phyloP scores from a whole-genome alignment of 2,113 vertebrate genomes.

The Aptenodytes forsteri region DNA sequence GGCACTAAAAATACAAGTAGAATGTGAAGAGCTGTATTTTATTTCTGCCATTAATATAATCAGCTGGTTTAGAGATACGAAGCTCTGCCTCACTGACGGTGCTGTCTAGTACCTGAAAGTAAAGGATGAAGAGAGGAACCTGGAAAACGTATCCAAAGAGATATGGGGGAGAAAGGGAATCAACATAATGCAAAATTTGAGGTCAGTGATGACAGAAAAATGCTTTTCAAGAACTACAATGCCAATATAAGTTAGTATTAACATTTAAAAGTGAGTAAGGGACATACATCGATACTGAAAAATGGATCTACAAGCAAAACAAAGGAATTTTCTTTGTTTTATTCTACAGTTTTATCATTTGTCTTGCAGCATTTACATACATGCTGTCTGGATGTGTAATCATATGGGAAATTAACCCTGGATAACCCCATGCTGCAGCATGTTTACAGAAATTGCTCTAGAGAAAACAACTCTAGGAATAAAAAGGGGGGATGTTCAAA shows the following conservation, averaged over 20 bases:
- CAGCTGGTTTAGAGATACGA: background rate
- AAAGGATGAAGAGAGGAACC: background rate
- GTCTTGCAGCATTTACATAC: conserved; percentile 31
- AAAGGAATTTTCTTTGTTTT: background rate
- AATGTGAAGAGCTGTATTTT: background rate
- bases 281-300: background rate
- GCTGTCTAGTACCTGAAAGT: background rate
- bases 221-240: background rate
- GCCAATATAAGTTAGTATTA: background rate
- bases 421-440: conserved; percentile 30
- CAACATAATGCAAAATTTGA: background rate
- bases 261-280: background rate
- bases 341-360: background rate
- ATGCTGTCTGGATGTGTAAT: conserved; percentile 42
- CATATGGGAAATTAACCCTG: conserved; percentile 49
- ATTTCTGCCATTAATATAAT: conserved; percentile 9
- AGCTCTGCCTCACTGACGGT: background rate
- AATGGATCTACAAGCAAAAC: background rate
- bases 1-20: conserved; percentile 20
- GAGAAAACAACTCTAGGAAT: conserved; percentile 47
- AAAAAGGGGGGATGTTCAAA: conserved; percentile 16
- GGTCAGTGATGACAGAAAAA: background rate
- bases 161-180: background rate
- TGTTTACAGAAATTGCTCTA: conserved; percentile 29
- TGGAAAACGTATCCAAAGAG: background rate